Evolutionary conservation across 2,113 vertebrate species (phyloP), one percentile per base, ranked within the genome.

Genomic region (Myotis yumanensis): DNA sequence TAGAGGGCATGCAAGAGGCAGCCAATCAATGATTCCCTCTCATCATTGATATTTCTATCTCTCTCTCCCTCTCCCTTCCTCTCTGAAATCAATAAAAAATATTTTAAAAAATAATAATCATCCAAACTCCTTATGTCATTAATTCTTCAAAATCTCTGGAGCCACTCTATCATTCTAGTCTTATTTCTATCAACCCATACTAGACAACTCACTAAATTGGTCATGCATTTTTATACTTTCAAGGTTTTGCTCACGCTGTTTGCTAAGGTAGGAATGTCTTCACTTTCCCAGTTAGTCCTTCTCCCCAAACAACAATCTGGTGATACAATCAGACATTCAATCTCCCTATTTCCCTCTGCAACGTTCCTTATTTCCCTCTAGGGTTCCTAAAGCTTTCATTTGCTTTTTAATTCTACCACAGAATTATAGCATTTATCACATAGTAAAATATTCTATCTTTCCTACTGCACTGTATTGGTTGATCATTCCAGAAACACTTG

Each of bases 61-160:
- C 54, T 20, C 54, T 22, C 51, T 52, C 51, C 4, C 14, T 43
- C 43, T 43, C 43, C 43, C 18, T 54, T 54, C 54, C 20, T 54
- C 54, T 54, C 54, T 2, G 54, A 54, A 54, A 54, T 54, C 5
- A 54, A 22, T 54, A 54, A 54, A 22, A 54, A 54, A 54, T 54
- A 54, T 54, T 54, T 54, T 54, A 22, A 54, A 62, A 52, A 52
- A 54, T 7, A 54, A 22, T 57, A 57, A 51, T 94, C 94, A 66
- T 28, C 2, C 54, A 62, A 89, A 75, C 22, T 94, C n/a, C 76
- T 72, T 77, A 8, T 46, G 91, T 30, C 77, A 95, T n/a, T 30
- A 52, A 5, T 48, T 77, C 57, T 91, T 91, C 52, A 95, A 94
- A 94, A 83, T 73, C 80, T 82, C 80, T 82, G 43, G 32, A 93